Percentiles rank a stretch among this genome's conserved stretches.
These are phyloP conservation scores for Naja naja DNA, from an alignment of 2,113 vertebrate genomes.

Conservation along the genomic window DNA sequence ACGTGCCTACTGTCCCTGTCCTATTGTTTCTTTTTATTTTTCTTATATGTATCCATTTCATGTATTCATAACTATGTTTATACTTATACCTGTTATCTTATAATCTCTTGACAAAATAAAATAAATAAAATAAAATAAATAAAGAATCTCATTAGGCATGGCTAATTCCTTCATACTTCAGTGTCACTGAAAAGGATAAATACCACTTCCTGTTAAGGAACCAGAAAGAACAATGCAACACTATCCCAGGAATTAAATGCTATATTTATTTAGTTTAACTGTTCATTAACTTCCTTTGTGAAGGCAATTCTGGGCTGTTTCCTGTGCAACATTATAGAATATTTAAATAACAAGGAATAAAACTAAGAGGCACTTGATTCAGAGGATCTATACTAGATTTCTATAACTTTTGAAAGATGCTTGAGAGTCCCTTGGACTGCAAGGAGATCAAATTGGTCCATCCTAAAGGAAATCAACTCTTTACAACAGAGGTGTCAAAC, in stretches of 20 bases:
- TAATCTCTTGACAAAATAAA: too few species aligned
- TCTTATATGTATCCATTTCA: too few species aligned
- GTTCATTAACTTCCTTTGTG: too few species aligned
- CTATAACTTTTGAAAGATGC: not conserved
- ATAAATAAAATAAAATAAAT: too few species aligned
- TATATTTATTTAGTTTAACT: too few species aligned
- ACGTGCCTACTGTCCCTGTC: too few species aligned
- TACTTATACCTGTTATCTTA: too few species aligned
- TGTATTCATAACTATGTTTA: too few species aligned
- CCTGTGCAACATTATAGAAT: not conserved
- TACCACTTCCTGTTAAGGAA: not conserved
- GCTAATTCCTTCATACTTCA: not conserved
- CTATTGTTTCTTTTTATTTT: too few species aligned
- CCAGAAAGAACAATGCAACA: not conserved
- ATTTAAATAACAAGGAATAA: not conserved
- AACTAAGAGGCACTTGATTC: not conserved
- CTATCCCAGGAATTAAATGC: not conserved
- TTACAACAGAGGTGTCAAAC: too few species aligned
- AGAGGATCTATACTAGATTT: not conserved
- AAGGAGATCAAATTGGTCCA: not conserved
- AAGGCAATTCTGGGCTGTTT: too few species aligned
- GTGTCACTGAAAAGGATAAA: not conserved
- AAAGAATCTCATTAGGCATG: not conserved
- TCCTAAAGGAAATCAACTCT: not conserved
- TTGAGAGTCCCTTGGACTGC: not conserved